Conservation (phyloP, 2,888 invertebrate genomes). For the Zeuzera pyrina region DNA sequence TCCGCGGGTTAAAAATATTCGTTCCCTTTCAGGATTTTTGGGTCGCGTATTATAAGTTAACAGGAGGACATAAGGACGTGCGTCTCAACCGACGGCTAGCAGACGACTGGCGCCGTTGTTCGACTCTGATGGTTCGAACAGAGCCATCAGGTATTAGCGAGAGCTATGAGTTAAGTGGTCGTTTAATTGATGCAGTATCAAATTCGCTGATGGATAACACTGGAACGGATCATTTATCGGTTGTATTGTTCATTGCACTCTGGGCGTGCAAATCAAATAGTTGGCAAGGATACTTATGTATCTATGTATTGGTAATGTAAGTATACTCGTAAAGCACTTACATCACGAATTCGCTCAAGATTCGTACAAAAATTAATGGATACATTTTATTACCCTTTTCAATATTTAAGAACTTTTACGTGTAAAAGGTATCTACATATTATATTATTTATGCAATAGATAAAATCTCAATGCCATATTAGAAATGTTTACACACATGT, state of each 20-base stretch:
- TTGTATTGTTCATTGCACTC: slow-evolving; percentile 2
- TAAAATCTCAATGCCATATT: too few relatives aligned
- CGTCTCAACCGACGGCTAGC: slow-evolving; percentile 42
- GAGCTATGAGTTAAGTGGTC: slow-evolving; percentile 26
- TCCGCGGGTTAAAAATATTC: slow-evolving; percentile 52
- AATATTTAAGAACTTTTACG: too few relatives aligned
- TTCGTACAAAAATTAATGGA: too few relatives aligned
- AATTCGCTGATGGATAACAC: slow-evolving; percentile 18
- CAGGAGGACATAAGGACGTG: slow-evolving; percentile 44
- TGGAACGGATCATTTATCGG: slow-evolving; percentile 5
- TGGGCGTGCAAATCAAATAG: background rate
- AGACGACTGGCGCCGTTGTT: slow-evolving; percentile 34
- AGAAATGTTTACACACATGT: too few relatives aligned
- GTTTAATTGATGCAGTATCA: slow-evolving; percentile 39
- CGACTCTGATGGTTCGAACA: slow-evolving; percentile 25
- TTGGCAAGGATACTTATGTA: too few relatives aligned
- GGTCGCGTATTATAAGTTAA: slow-evolving; percentile 28
- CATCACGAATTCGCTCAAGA: too few relatives aligned
- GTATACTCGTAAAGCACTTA: too few relatives aligned
- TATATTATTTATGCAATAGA: too few relatives aligned
- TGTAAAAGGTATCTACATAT: too few relatives aligned
- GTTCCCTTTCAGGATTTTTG: slow-evolving; percentile 37
- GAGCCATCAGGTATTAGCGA: slow-evolving; percentile 37
- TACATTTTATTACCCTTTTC: too few relatives aligned
- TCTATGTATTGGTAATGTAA: too few relatives aligned